Evolutionary conservation across 1,140 invertebrate genomes (phyloP), one percentile per base, ranked within the genome.

Genomic region (Atta texana): DNA sequence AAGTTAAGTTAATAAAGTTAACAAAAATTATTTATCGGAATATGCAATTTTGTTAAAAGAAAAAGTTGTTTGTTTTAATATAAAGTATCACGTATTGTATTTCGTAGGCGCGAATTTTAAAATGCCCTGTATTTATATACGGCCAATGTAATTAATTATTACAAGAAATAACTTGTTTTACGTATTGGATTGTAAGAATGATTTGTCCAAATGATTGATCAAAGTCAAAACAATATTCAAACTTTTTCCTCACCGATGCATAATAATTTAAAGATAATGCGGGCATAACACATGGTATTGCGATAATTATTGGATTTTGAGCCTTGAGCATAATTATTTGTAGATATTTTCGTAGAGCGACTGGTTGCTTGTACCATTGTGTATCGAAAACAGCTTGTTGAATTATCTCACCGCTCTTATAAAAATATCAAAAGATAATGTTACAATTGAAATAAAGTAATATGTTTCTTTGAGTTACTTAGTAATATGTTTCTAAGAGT

Each of bases 241-340:
- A 1, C n/a, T 49, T 49, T 3, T 75, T 77, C 14, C 21, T 61
- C 21, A 86, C 85, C 66, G 85, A 51, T 14, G 64, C 34, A 61
- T 63, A 93, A 31, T 90, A 92, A 24, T 69, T 72, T 34, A 92
- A 87, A 24, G 92, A 92, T 34, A 92, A 75, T 74, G 85, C 80
- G 3, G 86, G 77, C 49, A 93, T 76, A 2, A 92, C 24, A 16
- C 89, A 91, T 0, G 31, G 21, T 5, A 92, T 77, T 14, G 87
- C 76, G n/a, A 93, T 80, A 14, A 82, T 24, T 18, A 93, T 28
- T 2, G 90, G 88, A 68, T 90, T 90, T 53, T 91, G 90, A 71
- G 75, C 66, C 49, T 90, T 88, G 14, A 55, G 1, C 39, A 72
- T 53, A 14, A 71, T n/a, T 3, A 53, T 39, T 0, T 63, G 12